These are phyloP conservation scores for Micropoecilia bifurca DNA, from an alignment of 2,797 vertebrate genomes.

Conservation along the genomic window DNA sequence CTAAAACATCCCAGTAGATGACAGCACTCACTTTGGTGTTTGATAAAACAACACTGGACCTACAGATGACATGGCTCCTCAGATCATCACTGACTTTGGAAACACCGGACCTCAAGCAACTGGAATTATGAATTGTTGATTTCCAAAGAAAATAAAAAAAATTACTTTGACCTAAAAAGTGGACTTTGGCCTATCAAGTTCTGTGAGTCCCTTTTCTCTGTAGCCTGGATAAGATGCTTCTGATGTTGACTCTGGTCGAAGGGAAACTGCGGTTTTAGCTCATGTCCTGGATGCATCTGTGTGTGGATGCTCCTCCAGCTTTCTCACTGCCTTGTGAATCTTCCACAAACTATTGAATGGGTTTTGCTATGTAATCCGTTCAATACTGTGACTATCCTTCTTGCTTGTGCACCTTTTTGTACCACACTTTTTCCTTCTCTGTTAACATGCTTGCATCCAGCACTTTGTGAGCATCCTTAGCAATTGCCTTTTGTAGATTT, in stretches of 20 bases:
- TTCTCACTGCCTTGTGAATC: background rate
- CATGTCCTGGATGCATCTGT: background rate
- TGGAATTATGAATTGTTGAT: background rate
- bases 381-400: background rate
- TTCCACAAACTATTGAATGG: background rate
- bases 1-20: background rate
- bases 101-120: background rate
- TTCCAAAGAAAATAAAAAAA: no score
- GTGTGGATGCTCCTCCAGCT: background rate
- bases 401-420: background rate
- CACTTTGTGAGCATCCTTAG: background rate
- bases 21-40: background rate
- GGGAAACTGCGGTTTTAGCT: background rate
- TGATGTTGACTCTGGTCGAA: background rate
- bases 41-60: background rate
- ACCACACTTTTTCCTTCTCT: background rate
- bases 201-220: background rate
- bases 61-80: background rate
- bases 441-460: background rate
- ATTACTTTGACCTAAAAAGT: background rate
- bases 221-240: background rate
- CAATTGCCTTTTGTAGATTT: background rate
- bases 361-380: background rate
- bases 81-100: background rate
- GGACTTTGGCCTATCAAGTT: background rate